These are phyloP conservation scores for Gastrophryne carolinensis DNA, from an alignment of 2,797 vertebrate genomes.

Conservation along the genomic window DNA sequence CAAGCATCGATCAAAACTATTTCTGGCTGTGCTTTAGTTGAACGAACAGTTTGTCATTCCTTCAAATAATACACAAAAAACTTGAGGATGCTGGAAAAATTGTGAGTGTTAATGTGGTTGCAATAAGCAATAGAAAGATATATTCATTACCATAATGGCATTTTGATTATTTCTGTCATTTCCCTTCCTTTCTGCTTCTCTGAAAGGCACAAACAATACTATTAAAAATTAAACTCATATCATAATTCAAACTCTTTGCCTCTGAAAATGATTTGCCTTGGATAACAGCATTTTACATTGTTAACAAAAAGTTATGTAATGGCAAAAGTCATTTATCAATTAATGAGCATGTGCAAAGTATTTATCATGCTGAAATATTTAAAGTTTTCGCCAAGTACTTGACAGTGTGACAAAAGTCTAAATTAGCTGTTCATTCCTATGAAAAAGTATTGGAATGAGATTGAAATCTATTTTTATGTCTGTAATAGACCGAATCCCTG, in stretches of 20 bases:
- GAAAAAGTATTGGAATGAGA: too few relatives aligned
- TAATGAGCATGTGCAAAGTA: neutral
- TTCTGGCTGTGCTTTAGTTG: too few relatives aligned
- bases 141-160: constrained; percentile 6
- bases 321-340: neutral
- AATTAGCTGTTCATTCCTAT: too few relatives aligned
- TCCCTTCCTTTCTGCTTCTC: neutral
- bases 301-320: constrained; percentile 4
- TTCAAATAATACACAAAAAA: neutral
- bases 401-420: neutral
- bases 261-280: neutral
- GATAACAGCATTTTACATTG: neutral
- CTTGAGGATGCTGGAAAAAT: neutral
- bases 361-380: neutral
- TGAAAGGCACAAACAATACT: constrained; percentile 11
- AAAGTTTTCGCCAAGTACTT: neutral
- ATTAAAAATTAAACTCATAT: constrained; percentile 9
- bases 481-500: too few relatives aligned
- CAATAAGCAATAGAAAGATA: neutral
- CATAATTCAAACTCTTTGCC: neutral
- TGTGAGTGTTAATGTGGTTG: neutral
- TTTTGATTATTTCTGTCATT: constrained; percentile 21
- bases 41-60: too few relatives aligned
- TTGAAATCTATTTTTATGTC: too few relatives aligned
- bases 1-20: too few relatives aligned